phyloP scores from a whole-genome alignment of 1,140 invertebrate species.

The Drosophila mojavensis region DNA sequence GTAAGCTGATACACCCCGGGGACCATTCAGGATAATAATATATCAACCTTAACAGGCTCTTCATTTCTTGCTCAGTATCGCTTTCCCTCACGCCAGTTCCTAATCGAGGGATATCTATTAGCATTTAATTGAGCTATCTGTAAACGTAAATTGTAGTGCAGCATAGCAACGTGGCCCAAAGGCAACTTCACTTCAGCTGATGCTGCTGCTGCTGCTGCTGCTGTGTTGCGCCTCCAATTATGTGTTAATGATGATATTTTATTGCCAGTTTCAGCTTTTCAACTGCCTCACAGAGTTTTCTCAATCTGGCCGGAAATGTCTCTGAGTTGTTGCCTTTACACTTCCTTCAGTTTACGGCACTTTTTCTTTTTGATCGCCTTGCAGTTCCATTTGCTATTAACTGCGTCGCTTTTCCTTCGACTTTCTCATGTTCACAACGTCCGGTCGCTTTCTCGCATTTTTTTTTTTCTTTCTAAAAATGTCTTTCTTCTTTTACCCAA shows the following conservation, averaged over 20 bases:
- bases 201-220: background rate
- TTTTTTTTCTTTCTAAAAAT: constrained; percentile 30
- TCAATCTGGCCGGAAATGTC: constrained; percentile 36
- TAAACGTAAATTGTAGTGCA: constrained; percentile 6
- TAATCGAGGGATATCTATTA: constrained; percentile 27
- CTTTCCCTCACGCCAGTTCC: background rate
- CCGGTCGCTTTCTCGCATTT: constrained; percentile 20
- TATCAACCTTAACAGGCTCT: constrained; percentile 22
- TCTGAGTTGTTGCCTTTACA: constrained; percentile 11
- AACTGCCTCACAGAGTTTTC: constrained; percentile 11
- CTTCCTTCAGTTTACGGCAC: background rate
- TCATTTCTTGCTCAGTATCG: background rate
- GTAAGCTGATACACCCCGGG: constrained; percentile 14
- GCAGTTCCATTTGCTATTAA: constrained; percentile 5
- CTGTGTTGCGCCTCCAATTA: constrained; percentile 27
- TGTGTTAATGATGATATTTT: constrained; percentile 45
- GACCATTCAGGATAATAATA: constrained; percentile 1
- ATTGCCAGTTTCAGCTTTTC: constrained; percentile 28
- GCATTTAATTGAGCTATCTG: constrained; percentile 45
- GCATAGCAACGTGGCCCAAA: constrained; percentile 5
- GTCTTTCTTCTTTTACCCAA: constrained; percentile 13
- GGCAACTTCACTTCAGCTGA: background rate
- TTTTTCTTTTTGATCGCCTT: constrained; percentile 4
- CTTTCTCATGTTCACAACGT: constrained; percentile 18
- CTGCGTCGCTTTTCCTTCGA: constrained; percentile 28